Conservation (phyloP, 1,140 invertebrate genomes). For the Drosophila nigrodunni region DNA sequence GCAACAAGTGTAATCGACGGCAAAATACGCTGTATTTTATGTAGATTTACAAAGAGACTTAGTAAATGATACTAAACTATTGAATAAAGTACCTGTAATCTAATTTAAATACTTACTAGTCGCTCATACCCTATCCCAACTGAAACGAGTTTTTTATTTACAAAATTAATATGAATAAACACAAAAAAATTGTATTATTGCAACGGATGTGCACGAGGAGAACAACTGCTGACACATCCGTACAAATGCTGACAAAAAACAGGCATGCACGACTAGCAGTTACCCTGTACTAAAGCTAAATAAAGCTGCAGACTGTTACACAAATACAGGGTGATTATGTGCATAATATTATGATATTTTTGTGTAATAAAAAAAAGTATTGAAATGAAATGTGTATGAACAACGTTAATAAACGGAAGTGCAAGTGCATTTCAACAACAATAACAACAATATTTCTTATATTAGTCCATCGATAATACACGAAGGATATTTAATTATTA, state of each 20-base stretch:
- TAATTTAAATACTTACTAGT: slow-evolving; percentile 3
- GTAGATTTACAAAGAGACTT: neutral
- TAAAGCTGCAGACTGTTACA: neutral
- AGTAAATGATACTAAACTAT: too few species aligned
- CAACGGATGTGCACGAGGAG: slow-evolving; percentile 46
- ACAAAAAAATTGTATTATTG: slow-evolving; percentile 49
- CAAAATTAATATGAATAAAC: slow-evolving; percentile 47
- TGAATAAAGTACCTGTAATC: neutral
- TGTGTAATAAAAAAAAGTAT: slow-evolving; percentile 42
- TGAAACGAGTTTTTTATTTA: slow-evolving; percentile 2
- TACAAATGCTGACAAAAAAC: slow-evolving; percentile 9
- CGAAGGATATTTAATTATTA: slow-evolving; percentile 63
- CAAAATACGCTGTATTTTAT: neutral
- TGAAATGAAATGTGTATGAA: slow-evolving; percentile 26
- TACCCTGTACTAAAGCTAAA: neutral
- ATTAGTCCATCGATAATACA: slow-evolving; percentile 66
- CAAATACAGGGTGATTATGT: neutral
- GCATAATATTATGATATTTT: slow-evolving; percentile 19
- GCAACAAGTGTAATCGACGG: neutral
- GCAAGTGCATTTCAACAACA: slow-evolving; percentile 40
- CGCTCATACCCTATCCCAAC: neutral
- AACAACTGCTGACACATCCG: slow-evolving; percentile 54
- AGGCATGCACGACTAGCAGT: neutral
- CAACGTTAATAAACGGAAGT: slow-evolving; percentile 63
- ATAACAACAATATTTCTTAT: slow-evolving; percentile 44